Conservation (phyloP, 2,888 invertebrate genomes). For the Sylvicola cinctus region DNA sequence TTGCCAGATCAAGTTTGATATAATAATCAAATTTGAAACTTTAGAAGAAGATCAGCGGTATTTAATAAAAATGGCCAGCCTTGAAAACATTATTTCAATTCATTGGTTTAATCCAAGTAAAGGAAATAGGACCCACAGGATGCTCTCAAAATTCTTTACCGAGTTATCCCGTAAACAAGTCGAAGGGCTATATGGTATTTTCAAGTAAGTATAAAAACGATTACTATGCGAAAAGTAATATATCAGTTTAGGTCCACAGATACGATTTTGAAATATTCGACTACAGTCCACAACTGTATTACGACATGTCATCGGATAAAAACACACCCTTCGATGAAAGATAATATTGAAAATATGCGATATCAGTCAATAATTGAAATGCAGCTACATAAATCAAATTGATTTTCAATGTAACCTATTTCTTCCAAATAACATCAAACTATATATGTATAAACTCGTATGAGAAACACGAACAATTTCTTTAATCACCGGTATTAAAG, state of each 20-base stretch:
- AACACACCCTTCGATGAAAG: neutral
- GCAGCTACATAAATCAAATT: too few species aligned
- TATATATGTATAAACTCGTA: too few species aligned
- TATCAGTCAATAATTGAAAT: too few species aligned
- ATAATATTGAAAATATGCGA: too few species aligned
- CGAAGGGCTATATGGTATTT: constrained; percentile 56
- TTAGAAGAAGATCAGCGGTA: constrained; percentile 65
- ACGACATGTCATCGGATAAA: constrained; percentile 26
- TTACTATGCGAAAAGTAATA: neutral
- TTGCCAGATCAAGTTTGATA: constrained; percentile 61
- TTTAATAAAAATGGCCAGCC: constrained; percentile 53
- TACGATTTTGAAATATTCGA: constrained; percentile 76
- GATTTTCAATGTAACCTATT: too few species aligned
- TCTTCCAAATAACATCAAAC: too few species aligned
- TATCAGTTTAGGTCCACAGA: constrained; percentile 29
- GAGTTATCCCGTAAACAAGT: constrained; percentile 54
- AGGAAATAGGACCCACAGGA: constrained; percentile 49
- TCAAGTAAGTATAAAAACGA: constrained; percentile 31
- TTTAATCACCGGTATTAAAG: too few species aligned
- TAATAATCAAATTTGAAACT: constrained; percentile 67
- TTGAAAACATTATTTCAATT: constrained; percentile 55
- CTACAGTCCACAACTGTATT: constrained; percentile 52
- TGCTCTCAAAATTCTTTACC: constrained; percentile 53
- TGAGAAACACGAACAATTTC: too few species aligned
- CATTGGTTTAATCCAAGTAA: constrained; percentile 69